Conservation (phyloP, 2,113 vertebrate genomes). For the Anarhynchus alexandrinus region DNA sequence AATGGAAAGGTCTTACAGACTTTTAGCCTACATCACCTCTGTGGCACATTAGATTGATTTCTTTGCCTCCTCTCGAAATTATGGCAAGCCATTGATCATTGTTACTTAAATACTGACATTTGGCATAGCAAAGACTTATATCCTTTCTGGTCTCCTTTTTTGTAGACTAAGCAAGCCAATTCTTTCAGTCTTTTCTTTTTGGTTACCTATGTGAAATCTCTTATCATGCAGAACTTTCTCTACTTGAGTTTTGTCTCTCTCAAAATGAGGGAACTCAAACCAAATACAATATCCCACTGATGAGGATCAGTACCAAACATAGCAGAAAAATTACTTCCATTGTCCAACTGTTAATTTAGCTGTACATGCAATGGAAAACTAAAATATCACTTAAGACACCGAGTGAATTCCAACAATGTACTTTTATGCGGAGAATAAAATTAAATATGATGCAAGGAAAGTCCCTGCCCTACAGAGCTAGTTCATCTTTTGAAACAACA, state of each 20-base stretch:
- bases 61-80: background rate
- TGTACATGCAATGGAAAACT: background rate
- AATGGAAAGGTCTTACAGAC: background rate
- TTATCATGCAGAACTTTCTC: background rate
- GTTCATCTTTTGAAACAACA: background rate
- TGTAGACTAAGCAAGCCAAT: background rate
- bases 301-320: background rate
- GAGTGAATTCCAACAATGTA: background rate
- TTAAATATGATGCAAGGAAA: slow-evolving; percentile 28
- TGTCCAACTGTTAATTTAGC: background rate
- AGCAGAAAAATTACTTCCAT: background rate
- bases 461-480: background rate
- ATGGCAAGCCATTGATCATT: background rate
- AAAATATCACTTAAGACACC: background rate
- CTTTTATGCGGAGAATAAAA: slow-evolving; percentile 42
- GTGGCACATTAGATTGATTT: background rate
- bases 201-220: background rate
- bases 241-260: background rate
- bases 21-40: background rate
- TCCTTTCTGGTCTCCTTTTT: background rate
- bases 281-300: background rate
- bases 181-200: background rate
- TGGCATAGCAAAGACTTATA: background rate
- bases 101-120: background rate
- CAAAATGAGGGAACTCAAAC: background rate